Conservation (phyloP, 2,113 vertebrate genomes). For the Sceloporus tristichus region DNA sequence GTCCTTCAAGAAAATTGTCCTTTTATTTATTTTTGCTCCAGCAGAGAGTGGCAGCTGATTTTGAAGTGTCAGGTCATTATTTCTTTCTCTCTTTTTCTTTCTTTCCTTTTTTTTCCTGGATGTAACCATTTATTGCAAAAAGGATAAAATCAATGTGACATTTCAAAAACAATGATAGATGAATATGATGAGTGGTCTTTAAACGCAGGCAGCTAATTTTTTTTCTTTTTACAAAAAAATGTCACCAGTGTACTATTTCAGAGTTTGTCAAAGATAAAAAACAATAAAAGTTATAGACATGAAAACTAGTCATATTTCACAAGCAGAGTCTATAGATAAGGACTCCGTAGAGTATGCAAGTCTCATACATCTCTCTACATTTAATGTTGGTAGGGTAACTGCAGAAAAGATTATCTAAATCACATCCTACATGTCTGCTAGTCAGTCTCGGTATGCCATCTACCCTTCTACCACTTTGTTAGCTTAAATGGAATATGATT, state of each 20-base stretch:
- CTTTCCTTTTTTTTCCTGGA: constrained; percentile 54
- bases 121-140: constrained; percentile 80
- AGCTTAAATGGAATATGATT: background rate
- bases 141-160: constrained; percentile 87
- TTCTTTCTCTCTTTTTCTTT: constrained; percentile 49
- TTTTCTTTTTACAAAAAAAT: constrained; percentile 66
- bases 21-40: constrained; percentile 80
- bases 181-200: constrained; percentile 79
- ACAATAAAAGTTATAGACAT: constrained; percentile 76
- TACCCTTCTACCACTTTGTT: background rate
- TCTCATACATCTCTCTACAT: constrained; percentile 55
- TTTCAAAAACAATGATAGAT: constrained; percentile 82
- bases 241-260: constrained; percentile 78
- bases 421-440: background rate
- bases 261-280: constrained; percentile 81
- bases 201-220: constrained; percentile 79
- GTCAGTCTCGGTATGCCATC: background rate
- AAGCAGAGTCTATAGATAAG: constrained; percentile 67
- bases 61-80: constrained; percentile 77
- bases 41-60: constrained; percentile 77
- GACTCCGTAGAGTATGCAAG: constrained; percentile 45
- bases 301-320: constrained; percentile 78
- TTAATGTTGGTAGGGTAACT: constrained; percentile 30
- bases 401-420: constrained; percentile 33
- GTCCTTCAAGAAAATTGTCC: constrained; percentile 71